Conservation (phyloP, 2,797 vertebrate species). For the Xenentodon cancila region DNA sequence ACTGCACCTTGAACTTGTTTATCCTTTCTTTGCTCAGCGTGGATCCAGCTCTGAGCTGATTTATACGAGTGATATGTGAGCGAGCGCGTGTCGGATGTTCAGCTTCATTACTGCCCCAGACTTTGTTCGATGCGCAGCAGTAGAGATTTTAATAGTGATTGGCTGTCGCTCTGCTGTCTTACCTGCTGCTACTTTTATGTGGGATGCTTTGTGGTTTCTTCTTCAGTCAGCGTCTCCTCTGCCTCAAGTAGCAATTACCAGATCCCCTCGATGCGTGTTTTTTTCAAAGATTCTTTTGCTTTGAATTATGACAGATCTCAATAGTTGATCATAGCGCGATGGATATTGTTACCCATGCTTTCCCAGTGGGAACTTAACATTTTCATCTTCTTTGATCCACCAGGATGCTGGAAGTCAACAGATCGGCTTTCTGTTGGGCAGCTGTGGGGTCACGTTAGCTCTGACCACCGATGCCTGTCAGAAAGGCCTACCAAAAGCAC, state of each 20-base stretch:
- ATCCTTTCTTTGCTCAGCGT: slow-evolving; percentile 27
- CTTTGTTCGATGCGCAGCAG: slow-evolving; percentile 58
- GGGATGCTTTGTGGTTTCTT: slow-evolving; percentile 30
- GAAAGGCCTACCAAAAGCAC: slow-evolving; percentile 96
- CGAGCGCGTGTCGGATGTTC: slow-evolving; percentile 32
- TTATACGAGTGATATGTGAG: slow-evolving; percentile 54
- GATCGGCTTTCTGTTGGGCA: slow-evolving; percentile 94
- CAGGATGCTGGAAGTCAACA: slow-evolving; percentile 97
- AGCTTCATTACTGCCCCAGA: slow-evolving; percentile 25
- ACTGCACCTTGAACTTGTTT: slow-evolving; percentile 5
- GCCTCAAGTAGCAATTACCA: slow-evolving; percentile 18
- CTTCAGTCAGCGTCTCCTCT: slow-evolving; percentile 2
- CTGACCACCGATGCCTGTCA: slow-evolving; percentile 96
- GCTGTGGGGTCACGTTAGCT: slow-evolving; percentile 92
- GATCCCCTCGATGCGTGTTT: slow-evolving; percentile 11
- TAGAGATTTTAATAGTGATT: slow-evolving; percentile 54
- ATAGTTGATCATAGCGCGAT: slow-evolving; percentile 2
- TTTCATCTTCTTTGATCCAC: slow-evolving; percentile 15
- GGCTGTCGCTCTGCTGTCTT: slow-evolving; percentile 42
- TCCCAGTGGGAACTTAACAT: slow-evolving; percentile 1
- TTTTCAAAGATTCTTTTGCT: slow-evolving; percentile 14
- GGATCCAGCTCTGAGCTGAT: slow-evolving; percentile 43
- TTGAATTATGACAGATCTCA: slow-evolving; percentile 2
- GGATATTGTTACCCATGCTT: slow-evolving; percentile 8
- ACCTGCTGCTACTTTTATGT: slow-evolving; percentile 64